Evolutionary conservation across 2,113 vertebrate genomes (phyloP).

Genomic region (Ginglymostoma cirratum): DNA sequence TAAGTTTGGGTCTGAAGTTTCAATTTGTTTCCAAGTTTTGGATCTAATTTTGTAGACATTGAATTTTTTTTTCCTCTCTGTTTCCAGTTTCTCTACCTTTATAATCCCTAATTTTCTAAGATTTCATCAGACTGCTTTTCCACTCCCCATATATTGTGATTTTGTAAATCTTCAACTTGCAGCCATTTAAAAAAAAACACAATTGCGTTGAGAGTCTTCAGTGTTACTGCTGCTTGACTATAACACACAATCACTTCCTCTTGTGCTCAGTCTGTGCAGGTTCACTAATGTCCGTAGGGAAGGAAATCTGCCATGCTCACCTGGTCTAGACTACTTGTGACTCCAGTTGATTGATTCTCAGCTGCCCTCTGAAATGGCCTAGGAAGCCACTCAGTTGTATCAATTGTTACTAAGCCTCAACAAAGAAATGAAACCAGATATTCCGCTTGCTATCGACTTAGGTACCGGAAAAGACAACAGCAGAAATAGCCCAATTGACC

Average conservation of each 20-base stretch:
- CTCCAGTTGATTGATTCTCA: too few species aligned
- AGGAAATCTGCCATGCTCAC: too few species aligned
- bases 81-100: not conserved
- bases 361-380: too few species aligned
- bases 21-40: not conserved
- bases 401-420: too few species aligned
- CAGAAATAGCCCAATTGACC: too few species aligned
- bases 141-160: not conserved
- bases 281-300: too few species aligned
- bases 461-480: too few species aligned
- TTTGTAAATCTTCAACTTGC: not conserved
- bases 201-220: not conserved
- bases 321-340: too few species aligned
- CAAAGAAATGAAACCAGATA: too few species aligned
- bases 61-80: not conserved
- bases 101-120: not conserved
- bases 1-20: not conserved
- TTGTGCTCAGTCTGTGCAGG: not conserved
- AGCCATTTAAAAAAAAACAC: not conserved
- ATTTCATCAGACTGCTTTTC: not conserved
- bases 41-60: not conserved
- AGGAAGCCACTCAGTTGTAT: too few species aligned
- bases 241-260: not conserved
- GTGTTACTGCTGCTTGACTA: not conserved
- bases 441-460: too few species aligned